Conservation (phyloP, 2,797 vertebrate genomes). For the Sebastes ruberrimus region DNA sequence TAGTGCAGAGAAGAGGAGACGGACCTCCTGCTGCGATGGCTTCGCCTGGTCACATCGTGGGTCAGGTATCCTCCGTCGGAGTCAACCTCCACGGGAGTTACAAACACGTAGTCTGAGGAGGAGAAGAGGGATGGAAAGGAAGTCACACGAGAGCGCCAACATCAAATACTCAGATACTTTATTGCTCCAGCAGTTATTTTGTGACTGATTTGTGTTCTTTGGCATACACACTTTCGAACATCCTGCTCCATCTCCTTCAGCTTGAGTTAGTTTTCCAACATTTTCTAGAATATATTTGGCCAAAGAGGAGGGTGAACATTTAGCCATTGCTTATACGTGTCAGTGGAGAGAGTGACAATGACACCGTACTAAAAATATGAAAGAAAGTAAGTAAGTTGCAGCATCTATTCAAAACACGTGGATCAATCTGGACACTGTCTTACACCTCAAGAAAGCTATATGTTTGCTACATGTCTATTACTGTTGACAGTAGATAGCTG, state of each 20-base stretch:
- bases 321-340: not conserved
- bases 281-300: not conserved
- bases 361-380: not conserved
- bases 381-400: not conserved
- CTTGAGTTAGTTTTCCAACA: not conserved
- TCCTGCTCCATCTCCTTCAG: not conserved
- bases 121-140: not conserved
- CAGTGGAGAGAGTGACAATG: not conserved
- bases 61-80: constrained; percentile 87
- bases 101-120: constrained; percentile 91
- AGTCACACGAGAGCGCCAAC: not conserved
- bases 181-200: not conserved
- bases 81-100: constrained; percentile 93
- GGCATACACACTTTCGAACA: not conserved
- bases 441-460: not conserved
- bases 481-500: too few relatives aligned
- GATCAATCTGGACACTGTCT: not conserved
- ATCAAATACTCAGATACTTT: not conserved
- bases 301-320: not conserved
- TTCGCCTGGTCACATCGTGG: constrained; percentile 86
- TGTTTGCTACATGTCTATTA: not conserved
- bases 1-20: constrained; percentile 86
- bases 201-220: not conserved
- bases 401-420: not conserved
- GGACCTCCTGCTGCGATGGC: constrained; percentile 88